A percentile compares a stretch with the other conserved stretches of the same genome.
Conservation (phyloP, 2,888 invertebrate species). For the Norana najaformis region DNA sequence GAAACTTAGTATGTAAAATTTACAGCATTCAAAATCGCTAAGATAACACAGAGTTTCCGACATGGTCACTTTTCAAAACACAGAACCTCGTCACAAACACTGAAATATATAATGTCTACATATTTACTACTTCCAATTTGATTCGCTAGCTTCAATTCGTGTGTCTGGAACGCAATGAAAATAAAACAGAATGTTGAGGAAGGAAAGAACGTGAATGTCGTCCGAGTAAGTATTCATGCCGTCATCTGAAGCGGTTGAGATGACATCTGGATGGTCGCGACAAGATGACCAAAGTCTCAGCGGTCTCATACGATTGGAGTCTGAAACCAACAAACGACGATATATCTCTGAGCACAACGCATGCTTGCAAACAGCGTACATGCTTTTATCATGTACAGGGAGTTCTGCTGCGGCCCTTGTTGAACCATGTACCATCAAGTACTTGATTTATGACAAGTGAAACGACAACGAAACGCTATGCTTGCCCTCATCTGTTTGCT, state of each 20-base stretch:
- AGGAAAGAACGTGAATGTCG: background rate
- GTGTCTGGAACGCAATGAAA: slow-evolving; percentile 10
- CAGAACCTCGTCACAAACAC: background rate
- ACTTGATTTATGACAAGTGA: background rate
- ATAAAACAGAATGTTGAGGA: background rate
- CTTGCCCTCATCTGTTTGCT: background rate
- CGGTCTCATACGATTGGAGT: slow-evolving; percentile 14
- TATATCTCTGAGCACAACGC: background rate
- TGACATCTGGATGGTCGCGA: slow-evolving; percentile 13
- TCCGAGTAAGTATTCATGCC: background rate
- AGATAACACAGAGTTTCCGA: slow-evolving; percentile 9
- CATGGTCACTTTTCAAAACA: background rate
- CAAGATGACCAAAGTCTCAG: background rate
- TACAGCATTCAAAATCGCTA: background rate
- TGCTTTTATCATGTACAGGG: background rate
- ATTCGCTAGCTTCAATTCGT: slow-evolving; percentile 13
- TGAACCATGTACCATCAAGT: background rate
- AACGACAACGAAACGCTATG: background rate
- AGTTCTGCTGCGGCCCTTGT: background rate
- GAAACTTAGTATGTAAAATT: background rate
- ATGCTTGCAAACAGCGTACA: background rate
- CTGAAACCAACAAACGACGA: background rate
- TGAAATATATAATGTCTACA: background rate
- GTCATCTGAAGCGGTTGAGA: background rate
- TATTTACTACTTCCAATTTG: background rate